Evolutionary conservation across 2,113 vertebrate species (phyloP).

Genomic region (Corythaixoides concolor): DNA sequence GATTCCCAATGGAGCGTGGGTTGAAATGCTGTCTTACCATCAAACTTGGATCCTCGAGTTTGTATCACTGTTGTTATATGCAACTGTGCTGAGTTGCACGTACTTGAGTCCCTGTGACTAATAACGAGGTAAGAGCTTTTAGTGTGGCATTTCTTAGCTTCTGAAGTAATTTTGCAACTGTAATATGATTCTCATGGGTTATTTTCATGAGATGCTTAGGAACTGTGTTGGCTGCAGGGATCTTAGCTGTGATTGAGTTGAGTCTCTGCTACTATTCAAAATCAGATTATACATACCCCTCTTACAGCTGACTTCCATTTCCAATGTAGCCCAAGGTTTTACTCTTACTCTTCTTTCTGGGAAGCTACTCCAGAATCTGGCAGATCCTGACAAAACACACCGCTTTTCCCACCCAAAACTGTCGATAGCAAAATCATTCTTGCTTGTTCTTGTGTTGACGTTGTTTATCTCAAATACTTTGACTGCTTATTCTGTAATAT

Average conservation of each 20-base stretch:
- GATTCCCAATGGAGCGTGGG: background rate
- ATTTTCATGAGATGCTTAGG: background rate
- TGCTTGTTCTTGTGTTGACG: background rate
- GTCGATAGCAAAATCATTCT: background rate
- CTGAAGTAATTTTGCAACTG: background rate
- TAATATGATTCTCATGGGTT: background rate
- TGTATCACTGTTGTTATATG: rapidly evolving
- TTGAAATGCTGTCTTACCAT: background rate
- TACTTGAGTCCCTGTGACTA: background rate
- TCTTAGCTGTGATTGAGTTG: background rate
- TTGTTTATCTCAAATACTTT: background rate
- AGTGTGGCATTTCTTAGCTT: background rate
- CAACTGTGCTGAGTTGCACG: background rate
- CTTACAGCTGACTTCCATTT: background rate
- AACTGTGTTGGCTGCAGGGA: background rate
- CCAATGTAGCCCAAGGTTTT: background rate
- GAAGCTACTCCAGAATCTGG: background rate
- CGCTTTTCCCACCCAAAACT: background rate
- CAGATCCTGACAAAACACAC: background rate
- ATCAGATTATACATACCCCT: background rate
- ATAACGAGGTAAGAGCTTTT: background rate
- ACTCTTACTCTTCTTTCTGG: background rate
- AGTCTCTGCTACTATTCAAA: background rate
- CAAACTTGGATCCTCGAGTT: background rate
- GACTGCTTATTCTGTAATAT: background rate